A percentile compares a stretch with the other conserved stretches of the same genome.
phyloP scores from a whole-genome alignment of 2,888 invertebrate species.

The Rhaphigaster nebulosa region DNA sequence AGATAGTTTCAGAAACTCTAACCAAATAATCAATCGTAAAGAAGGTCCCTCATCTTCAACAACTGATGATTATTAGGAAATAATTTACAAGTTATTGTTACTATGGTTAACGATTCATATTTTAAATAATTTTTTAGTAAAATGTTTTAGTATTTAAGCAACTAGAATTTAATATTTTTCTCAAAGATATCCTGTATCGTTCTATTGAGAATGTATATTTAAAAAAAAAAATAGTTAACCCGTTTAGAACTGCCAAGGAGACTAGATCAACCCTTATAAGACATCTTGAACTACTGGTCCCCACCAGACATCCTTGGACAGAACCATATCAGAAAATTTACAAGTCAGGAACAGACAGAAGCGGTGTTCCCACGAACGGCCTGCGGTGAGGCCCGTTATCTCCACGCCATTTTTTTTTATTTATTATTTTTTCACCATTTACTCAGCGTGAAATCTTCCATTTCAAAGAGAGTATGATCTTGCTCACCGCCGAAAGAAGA shows the following conservation, averaged over 20 bases:
- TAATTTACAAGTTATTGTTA: too few relatives aligned
- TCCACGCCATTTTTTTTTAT: conserved; percentile 24
- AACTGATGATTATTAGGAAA: too few relatives aligned
- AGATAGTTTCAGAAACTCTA: too few relatives aligned
- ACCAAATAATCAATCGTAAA: too few relatives aligned
- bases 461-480: background rate
- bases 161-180: background rate
- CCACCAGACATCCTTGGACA: background rate
- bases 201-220: background rate
- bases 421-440: background rate
- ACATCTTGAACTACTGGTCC: background rate
- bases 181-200: background rate
- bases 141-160: too few relatives aligned
- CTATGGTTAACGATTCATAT: too few relatives aligned
- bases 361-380: conserved; percentile 32
- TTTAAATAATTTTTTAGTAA: too few relatives aligned
- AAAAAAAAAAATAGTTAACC: too few relatives aligned
- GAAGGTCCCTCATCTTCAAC: too few relatives aligned
- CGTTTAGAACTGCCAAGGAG: background rate
- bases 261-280: background rate
- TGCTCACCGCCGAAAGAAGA: background rate
- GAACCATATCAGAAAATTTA: conserved; percentile 17
- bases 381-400: conserved; percentile 21
- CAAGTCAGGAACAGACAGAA: background rate
- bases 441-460: conserved; percentile 17